Conservation (phyloP, 2,888 invertebrate genomes). For the Scaptomyza parva region DNA sequence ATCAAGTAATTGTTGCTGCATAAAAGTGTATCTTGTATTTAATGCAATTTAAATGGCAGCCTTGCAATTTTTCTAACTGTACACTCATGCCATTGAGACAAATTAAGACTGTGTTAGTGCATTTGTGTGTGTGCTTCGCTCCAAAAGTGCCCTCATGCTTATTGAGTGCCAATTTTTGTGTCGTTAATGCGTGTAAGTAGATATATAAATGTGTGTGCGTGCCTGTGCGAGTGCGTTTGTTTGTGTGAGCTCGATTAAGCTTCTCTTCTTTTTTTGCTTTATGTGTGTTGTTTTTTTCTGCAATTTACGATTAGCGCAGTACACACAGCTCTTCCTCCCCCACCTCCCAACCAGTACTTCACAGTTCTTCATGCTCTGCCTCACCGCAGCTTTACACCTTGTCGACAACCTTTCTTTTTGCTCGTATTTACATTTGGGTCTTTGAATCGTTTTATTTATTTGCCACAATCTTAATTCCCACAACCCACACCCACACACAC, state of each 20-base stretch:
- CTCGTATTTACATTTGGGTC: slow-evolving; percentile 61
- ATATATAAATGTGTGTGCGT: slow-evolving; percentile 9
- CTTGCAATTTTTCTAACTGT: not conserved
- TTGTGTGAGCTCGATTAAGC: slow-evolving; percentile 47
- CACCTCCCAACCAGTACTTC: not conserved
- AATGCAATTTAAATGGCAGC: too few species aligned
- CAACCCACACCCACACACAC: slow-evolving; percentile 5
- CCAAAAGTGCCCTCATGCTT: slow-evolving; percentile 65
- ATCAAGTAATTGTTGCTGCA: too few species aligned
- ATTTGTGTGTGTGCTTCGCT: slow-evolving; percentile 18
- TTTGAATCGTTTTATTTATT: slow-evolving; percentile 75
- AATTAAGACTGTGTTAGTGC: slow-evolving; percentile 6
- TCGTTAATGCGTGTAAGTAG: slow-evolving; percentile 54
- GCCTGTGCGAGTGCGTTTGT: not conserved
- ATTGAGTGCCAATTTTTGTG: slow-evolving; percentile 78
- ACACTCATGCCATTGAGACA: not conserved
- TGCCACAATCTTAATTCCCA: slow-evolving; percentile 42
- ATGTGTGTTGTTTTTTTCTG: slow-evolving; percentile 35
- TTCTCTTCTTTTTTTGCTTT: slow-evolving; percentile 18
- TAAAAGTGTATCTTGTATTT: not conserved
- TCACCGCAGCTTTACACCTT: slow-evolving; percentile 52
- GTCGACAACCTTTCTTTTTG: slow-evolving; percentile 21
- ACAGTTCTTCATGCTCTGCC: not conserved
- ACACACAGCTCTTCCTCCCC: not conserved
- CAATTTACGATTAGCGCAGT: slow-evolving; percentile 70